Percentiles rank a stretch among this genome's conserved stretches.
Evolutionary conservation across 2,797 vertebrate genomes (phyloP).

Genomic region (Esox lucius): DNA sequence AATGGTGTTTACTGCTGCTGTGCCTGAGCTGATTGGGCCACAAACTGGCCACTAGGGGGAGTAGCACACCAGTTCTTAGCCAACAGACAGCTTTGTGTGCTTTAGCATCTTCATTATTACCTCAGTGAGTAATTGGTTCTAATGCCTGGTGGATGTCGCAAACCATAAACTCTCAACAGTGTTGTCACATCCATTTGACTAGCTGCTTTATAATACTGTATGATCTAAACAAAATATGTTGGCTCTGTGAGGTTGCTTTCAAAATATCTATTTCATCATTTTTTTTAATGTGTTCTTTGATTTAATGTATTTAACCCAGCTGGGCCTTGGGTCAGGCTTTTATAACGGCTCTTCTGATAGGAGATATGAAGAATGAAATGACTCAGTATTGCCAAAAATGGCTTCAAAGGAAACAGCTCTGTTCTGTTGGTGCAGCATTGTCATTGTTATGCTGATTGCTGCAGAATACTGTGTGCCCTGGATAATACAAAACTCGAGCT

Average conservation of each 20-base stretch:
- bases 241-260: neutral
- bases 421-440: neutral
- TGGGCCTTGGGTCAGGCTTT: neutral
- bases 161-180: neutral
- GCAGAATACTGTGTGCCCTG: neutral
- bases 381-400: neutral
- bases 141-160: neutral
- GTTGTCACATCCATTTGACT: neutral
- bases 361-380: neutral
- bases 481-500: neutral
- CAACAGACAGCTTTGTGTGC: neutral
- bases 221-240: neutral
- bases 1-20: neutral
- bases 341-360: neutral
- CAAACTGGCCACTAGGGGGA: neutral
- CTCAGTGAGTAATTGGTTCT: neutral
- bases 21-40: neutral
- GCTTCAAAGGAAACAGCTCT: neutral
- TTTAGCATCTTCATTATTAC: neutral
- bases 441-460: constrained; percentile 6
- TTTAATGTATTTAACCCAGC: neutral
- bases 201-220: neutral
- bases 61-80: neutral
- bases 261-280: neutral
- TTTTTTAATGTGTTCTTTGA: neutral